These are phyloP conservation scores for Uropetala carovei DNA, from an alignment of 2,888 invertebrate genomes.

Conservation along the genomic window DNA sequence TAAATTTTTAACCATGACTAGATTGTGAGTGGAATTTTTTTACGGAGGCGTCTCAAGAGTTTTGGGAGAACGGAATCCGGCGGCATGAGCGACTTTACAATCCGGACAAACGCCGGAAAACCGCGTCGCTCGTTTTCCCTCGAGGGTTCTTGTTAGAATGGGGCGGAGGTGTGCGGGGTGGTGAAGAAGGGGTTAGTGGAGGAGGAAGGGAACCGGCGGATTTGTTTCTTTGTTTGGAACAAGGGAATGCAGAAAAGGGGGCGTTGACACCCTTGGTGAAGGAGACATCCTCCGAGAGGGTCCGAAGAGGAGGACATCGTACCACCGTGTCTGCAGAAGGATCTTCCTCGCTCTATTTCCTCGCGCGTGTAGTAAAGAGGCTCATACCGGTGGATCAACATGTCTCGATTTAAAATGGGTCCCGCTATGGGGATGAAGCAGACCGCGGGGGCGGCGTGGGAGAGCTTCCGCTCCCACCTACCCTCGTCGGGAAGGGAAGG, in stretches of 20 bases:
- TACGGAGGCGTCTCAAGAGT: neutral
- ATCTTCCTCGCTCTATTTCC: too few relatives aligned
- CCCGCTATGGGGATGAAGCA: slow-evolving; percentile 84
- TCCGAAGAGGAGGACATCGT: neutral
- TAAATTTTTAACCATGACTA: neutral
- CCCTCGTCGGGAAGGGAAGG: neutral
- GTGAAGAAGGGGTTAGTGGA: neutral
- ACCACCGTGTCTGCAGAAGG: too few relatives aligned
- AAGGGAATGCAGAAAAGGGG: neutral
- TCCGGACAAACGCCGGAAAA: neutral
- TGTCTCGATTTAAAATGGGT: slow-evolving; percentile 80
- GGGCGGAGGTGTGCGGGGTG: neutral
- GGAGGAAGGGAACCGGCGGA: neutral
- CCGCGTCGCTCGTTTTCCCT: neutral
- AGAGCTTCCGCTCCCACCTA: slow-evolving; percentile 76
- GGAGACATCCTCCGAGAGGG: neutral
- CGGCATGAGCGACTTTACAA: neutral
- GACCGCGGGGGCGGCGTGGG: slow-evolving; percentile 88
- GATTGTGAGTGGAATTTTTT: neutral
- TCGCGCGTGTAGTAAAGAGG: neutral
- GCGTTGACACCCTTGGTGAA: neutral
- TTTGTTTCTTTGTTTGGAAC: neutral
- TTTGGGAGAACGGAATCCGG: neutral
- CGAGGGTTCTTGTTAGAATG: too few relatives aligned
- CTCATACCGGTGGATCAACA: slow-evolving; percentile 70